Conservation (phyloP, 2,113 vertebrate genomes). For the Paramisgurnus dabryanus region DNA sequence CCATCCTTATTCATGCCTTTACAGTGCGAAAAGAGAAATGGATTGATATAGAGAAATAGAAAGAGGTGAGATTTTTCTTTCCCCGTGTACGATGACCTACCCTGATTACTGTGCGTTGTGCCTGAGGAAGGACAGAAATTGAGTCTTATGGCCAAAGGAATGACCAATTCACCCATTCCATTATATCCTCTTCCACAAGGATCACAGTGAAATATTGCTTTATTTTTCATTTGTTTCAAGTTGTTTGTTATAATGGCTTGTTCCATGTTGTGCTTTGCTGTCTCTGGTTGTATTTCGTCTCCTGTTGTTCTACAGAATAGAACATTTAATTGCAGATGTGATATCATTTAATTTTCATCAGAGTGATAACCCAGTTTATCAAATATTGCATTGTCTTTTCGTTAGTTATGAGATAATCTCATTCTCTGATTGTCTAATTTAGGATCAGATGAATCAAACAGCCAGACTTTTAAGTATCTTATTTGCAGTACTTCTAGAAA, state of each 20-base stretch:
- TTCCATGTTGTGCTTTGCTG: neutral
- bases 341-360: neutral
- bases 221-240: slow-evolving; percentile 23
- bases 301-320: neutral
- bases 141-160: slow-evolving; percentile 57
- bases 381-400: neutral
- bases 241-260: neutral
- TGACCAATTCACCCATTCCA: slow-evolving; percentile 61
- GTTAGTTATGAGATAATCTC: neutral
- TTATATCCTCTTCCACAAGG: slow-evolving; percentile 61
- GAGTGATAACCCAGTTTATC: neutral
- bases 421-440: neutral
- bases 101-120: slow-evolving; percentile 63
- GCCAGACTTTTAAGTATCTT: slow-evolving; percentile 1
- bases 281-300: neutral
- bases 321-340: neutral
- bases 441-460: slow-evolving; percentile 17
- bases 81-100: slow-evolving; percentile 46
- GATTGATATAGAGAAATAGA: neutral
- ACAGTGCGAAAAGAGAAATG: slow-evolving; percentile 37
- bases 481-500: neutral
- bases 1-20: slow-evolving; percentile 62
- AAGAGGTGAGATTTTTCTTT: neutral
- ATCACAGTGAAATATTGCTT: slow-evolving; percentile 46
- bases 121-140: slow-evolving; percentile 61